A percentile compares a stretch with the other conserved stretches of the same genome.
phyloP scores from a whole-genome alignment of 64 coral and sea anemone species.

The Pocillopora damicornis region DNA sequence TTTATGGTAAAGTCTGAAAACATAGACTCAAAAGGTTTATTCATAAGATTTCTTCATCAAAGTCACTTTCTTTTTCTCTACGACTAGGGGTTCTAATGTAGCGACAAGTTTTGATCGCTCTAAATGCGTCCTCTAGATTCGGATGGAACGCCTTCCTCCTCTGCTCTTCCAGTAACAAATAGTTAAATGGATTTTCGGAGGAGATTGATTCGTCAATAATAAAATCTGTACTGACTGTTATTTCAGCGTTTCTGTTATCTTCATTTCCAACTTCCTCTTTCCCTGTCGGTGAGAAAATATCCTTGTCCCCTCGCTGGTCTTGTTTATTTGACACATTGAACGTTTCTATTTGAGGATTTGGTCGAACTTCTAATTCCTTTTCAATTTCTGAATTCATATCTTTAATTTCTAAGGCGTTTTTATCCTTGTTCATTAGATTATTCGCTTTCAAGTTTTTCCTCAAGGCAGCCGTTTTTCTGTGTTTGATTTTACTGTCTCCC shows the following conservation, averaged over 20 bases:
- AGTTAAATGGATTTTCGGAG: conserved; percentile 35
- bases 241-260: not conserved
- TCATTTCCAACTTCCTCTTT: not conserved
- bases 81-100: conserved; percentile 45
- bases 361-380: not conserved
- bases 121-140: conserved; percentile 49
- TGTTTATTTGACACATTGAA: not conserved
- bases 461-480: not conserved
- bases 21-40: not conserved
- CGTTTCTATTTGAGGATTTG: not conserved
- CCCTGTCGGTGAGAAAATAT: not conserved
- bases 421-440: not conserved
- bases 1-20: not conserved
- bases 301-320: not conserved
- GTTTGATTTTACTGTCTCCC: not conserved
- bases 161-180: conserved; percentile 10
- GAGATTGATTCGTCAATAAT: not conserved
- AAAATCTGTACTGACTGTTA: not conserved
- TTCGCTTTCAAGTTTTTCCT: conserved; percentile 1
- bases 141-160: not conserved
- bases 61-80: not conserved
- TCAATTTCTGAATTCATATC: not conserved
- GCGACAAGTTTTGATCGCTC: conserved; percentile 31
- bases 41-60: not conserved
- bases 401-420: not conserved